phyloP scores from a whole-genome alignment of 2,113 vertebrate genomes.

The Peromyscus californicus region DNA sequence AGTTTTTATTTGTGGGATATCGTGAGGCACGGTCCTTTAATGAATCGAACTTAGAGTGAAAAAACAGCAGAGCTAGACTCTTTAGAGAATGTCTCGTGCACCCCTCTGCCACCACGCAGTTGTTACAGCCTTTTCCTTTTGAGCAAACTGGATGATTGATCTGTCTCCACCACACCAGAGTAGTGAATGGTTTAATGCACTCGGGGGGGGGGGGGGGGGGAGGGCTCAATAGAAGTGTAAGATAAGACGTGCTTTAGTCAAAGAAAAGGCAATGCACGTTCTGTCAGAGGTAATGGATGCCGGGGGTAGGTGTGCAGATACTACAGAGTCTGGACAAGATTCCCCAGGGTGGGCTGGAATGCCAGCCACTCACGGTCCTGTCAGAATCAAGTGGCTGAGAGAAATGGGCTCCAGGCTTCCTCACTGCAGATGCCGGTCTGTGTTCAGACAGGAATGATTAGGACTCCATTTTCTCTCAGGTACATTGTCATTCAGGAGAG shows the following conservation, averaged over 20 bases:
- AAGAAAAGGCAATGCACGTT: conserved; percentile 43
- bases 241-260: conserved; percentile 47
- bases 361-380: conserved; percentile 48
- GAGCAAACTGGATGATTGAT: conserved; percentile 56
- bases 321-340: background rate
- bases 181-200: background rate
- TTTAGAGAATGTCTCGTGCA: background rate
- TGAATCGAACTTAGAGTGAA: conserved; percentile 19
- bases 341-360: conserved; percentile 60
- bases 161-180: conserved; percentile 51
- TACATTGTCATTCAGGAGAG: conserved; percentile 35
- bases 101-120: background rate
- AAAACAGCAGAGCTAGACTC: background rate
- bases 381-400: conserved; percentile 62
- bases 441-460: conserved; percentile 12
- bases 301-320: conserved; percentile 1
- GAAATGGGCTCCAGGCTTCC: conserved; percentile 62
- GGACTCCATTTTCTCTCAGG: background rate
- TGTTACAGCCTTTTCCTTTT: conserved; percentile 17
- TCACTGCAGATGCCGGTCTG: background rate
- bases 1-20: conserved; percentile 37
- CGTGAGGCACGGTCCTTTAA: background rate
- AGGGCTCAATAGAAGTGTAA: conserved; percentile 50
- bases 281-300: conserved; percentile 35
- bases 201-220: too few species aligned